phyloP scores from a whole-genome alignment of 2,888 invertebrate genomes.

The Ceriagrion tenellum region DNA sequence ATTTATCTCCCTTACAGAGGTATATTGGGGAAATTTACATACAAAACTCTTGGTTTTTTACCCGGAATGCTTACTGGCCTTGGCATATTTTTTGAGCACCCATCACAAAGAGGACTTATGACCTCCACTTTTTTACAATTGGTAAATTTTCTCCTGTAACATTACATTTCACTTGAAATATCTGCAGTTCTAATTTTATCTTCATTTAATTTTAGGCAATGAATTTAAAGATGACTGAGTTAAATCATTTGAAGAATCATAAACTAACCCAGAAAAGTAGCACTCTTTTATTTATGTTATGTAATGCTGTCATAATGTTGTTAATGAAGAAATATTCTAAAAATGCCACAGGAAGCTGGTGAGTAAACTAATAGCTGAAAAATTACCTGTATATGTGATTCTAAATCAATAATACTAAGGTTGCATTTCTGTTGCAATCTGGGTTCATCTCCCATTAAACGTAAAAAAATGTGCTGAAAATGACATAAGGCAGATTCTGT shows the following conservation, averaged over 20 bases:
- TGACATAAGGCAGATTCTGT: too few species aligned
- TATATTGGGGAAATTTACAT: neutral
- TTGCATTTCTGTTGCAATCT: neutral
- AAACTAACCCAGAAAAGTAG: neutral
- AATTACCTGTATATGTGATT: too few species aligned
- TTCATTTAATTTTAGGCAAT: neutral
- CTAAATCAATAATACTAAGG: too few species aligned
- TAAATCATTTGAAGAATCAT: neutral
- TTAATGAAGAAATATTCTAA: neutral
- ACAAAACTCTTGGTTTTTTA: neutral
- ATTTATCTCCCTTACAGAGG: neutral
- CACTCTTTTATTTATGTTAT: neutral
- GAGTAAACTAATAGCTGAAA: neutral
- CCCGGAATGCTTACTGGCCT: neutral
- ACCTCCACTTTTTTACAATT: neutral
- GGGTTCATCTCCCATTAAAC: too few species aligned
- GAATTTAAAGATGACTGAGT: neutral
- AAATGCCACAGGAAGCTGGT: neutral
- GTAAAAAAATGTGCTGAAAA: too few species aligned
- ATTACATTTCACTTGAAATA: neutral
- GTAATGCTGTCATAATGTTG: neutral
- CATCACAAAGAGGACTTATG: neutral
- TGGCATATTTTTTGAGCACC: neutral
- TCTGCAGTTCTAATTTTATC: neutral
- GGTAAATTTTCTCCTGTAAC: neutral